Base-by-base conservation (phyloP, 1,140 invertebrate species). In the Bombus sylvicola region DNA sequence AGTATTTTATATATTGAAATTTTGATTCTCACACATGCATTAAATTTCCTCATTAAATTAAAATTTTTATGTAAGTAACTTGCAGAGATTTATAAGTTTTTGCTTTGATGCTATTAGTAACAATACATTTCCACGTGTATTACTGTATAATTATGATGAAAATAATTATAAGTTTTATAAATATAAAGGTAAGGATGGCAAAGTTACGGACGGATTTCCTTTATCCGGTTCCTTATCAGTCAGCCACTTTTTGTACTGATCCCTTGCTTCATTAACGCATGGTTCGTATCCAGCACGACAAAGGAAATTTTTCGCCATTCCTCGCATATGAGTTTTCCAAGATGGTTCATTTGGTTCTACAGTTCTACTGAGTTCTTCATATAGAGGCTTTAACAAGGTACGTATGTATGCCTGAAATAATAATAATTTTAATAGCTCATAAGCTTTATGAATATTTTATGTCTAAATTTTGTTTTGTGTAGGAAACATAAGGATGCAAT, bases 251-350 rank as follows among this genome's bases (percentile, higher is more conserved):
- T 95, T 95, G 89, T 96, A 98, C 13, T 96, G 96, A 4, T 95
- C 95, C 87, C 97, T 96, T 0, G 97, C 97, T 91, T 97, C 96
- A 69, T 96, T 93, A 37, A 98, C 96, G 87, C 97, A 98, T 1
- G 97, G 97, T 74, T 96, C 95, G 92, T 97, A 97, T 2, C 97
- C 97, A 71, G 97, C 96, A 64, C 96, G 95, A 89, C 97, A 98
- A 2, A 98, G 94, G 93, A 97, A 97, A 3, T 96, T 96, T 90
- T 97, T 97, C 0, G 96, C 96, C 62, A 97, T 94, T 28, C 95
- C 95, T 22, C 97, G 94, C 34, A 97, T 92, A 87, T 97, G 96
- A 57, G 95, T 95, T 90, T 95, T 96, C 95, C 96, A 97, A 15
- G 94, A 95, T 12, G 96, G 95, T 88, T 97, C 97, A 28, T 95